These are phyloP conservation scores for Cheumatopsyche charites DNA, from an alignment of 1,140 invertebrate species.

Conservation along the genomic window DNA sequence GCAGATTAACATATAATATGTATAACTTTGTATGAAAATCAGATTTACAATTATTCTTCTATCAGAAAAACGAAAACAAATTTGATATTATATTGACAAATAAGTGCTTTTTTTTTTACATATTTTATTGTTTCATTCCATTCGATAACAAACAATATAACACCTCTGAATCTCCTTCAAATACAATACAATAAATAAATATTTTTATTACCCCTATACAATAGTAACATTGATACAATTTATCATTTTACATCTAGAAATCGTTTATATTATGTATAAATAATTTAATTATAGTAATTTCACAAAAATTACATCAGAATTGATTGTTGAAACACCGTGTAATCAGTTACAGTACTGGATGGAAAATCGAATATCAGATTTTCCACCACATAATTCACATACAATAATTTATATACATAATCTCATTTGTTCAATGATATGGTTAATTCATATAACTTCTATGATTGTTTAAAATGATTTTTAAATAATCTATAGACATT, in stretches of 20 bases:
- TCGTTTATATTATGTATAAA: conserved; percentile 7
- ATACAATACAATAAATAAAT: conserved; percentile 30
- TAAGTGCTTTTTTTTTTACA: not conserved
- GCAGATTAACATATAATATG: too few species aligned
- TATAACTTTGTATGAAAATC: too few species aligned
- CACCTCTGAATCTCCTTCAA: conserved; percentile 3
- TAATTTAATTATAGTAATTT: conserved; percentile 20
- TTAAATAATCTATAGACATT: too few species aligned
- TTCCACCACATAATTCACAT: not conserved
- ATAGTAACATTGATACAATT: conserved; percentile 4
- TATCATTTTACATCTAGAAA: not conserved
- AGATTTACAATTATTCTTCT: too few species aligned
- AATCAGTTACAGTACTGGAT: conserved; percentile 25
- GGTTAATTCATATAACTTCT: conserved; percentile 21
- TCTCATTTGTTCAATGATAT: conserved; percentile 10
- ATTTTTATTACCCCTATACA: not conserved
- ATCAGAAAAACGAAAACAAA: too few species aligned
- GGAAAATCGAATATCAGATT: not conserved
- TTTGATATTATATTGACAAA: too few species aligned
- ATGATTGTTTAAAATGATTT: conserved; percentile 22
- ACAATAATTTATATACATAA: not conserved
- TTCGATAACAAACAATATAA: conserved; percentile 34
- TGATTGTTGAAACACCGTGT: conserved; percentile 40
- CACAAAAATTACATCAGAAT: conserved; percentile 34
- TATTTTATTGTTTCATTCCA: conserved; percentile 26